A percentile compares a stretch with the other conserved stretches of the same genome.
phyloP scores from a whole-genome alignment of 2,113 vertebrate genomes.

The Percopsis transmontana region DNA sequence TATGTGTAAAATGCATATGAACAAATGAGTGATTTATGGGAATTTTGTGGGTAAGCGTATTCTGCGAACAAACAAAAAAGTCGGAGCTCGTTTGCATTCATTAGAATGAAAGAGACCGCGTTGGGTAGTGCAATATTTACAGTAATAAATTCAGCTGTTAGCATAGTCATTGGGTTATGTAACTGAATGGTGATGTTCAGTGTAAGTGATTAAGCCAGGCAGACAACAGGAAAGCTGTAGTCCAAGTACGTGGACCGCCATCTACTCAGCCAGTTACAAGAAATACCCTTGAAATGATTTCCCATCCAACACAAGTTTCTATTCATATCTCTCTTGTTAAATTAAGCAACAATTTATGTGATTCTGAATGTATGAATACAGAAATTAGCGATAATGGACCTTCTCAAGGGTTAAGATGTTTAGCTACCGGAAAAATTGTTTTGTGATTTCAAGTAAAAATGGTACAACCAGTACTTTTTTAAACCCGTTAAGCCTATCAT shows the following conservation, averaged over 20 bases:
- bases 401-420: too few relatives aligned
- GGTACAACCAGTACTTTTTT: neutral
- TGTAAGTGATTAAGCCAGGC: slow-evolving; percentile 51
- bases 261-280: slow-evolving; percentile 53
- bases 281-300: slow-evolving; percentile 13
- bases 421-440: neutral
- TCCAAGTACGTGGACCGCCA: slow-evolving; percentile 40
- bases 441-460: neutral
- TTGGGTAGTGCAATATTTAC: slow-evolving; percentile 27
- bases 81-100: slow-evolving; percentile 2
- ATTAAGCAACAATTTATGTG: slow-evolving; percentile 23
- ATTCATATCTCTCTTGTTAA: slow-evolving; percentile 44
- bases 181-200: slow-evolving; percentile 46
- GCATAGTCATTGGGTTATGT: slow-evolving; percentile 46
- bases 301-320: slow-evolving; percentile 50
- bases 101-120: neutral
- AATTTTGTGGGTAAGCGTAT: neutral
- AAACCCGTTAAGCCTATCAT: too few relatives aligned
- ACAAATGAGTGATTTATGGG: neutral
- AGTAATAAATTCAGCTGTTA: slow-evolving; percentile 44
- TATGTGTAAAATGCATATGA: slow-evolving; percentile 4
- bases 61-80: too few relatives aligned
- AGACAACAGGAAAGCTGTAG: slow-evolving; percentile 29
- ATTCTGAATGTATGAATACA: slow-evolving; percentile 30
- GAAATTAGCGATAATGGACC: neutral